Evolutionary conservation across 2,888 invertebrate genomes (phyloP).

Genomic region (Napeogenes sylphis): DNA sequence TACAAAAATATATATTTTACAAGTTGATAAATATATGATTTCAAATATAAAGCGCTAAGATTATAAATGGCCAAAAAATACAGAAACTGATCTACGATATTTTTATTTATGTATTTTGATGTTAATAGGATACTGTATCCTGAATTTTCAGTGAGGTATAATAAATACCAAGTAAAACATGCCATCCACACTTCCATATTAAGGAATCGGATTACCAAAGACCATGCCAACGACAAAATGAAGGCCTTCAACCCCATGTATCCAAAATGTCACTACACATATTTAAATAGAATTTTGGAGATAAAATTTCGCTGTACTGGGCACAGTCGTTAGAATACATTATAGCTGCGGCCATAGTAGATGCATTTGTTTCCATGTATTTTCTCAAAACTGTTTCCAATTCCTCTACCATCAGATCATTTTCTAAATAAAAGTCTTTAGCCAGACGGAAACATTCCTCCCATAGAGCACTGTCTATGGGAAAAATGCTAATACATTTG

Average conservation of each 20-base stretch:
- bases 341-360: conserved; percentile 67
- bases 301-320: conserved; percentile 65
- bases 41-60: not conserved
- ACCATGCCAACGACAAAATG: not conserved
- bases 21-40: too few relatives aligned
- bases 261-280: conserved; percentile 70
- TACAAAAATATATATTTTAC: not conserved
- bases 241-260: conserved; percentile 57
- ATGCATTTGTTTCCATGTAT: conserved; percentile 70
- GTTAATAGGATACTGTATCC: too few relatives aligned
- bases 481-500: conserved; percentile 62
- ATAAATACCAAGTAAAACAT: too few relatives aligned
- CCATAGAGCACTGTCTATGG: conserved; percentile 60
- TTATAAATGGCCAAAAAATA: not conserved
- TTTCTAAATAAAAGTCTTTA: conserved; percentile 63
- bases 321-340: conserved; percentile 69
- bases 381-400: conserved; percentile 77
- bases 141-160: too few relatives aligned
- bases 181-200: too few relatives aligned
- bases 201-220: not conserved
- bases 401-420: conserved; percentile 61
- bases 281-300: conserved; percentile 68
- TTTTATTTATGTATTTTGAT: not conserved
- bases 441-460: conserved; percentile 62
- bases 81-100: too few relatives aligned